Percentiles rank a stretch among this genome's conserved stretches.
These are phyloP conservation scores for Eulithis prunata DNA, from an alignment of 2,888 invertebrate species.

Conservation along the genomic window DNA sequence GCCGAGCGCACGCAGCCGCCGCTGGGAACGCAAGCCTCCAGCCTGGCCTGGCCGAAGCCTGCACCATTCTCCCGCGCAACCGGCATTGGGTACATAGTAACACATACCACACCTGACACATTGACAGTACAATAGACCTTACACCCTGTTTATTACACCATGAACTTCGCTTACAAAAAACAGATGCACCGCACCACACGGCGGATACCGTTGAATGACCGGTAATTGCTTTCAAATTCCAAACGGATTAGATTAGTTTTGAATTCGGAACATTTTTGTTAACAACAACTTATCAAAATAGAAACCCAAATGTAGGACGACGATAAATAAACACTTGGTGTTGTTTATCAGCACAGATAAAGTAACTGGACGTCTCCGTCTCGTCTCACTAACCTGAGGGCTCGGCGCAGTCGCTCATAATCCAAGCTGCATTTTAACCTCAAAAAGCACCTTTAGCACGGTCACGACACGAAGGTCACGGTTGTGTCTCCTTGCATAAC, in stretches of 20 bases:
- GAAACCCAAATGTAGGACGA: conserved; percentile 62
- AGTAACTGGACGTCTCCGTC: conserved; percentile 65
- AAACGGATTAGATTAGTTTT: conserved; percentile 34
- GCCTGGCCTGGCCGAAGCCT: conserved; percentile 35
- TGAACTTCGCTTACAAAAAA: conserved; percentile 31
- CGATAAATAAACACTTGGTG: conserved; percentile 67
- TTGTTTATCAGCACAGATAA: conserved; percentile 67
- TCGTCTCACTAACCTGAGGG: conserved; percentile 79
- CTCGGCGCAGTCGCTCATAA: conserved; percentile 80
- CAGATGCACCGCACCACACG: conserved; percentile 26
- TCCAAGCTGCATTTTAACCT: conserved; percentile 83
- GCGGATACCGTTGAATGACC: conserved; percentile 41
- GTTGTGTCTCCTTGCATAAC: conserved; percentile 79
- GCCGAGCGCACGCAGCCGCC: conserved; percentile 39
- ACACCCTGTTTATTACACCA: conserved; percentile 35
- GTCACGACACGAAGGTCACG: conserved; percentile 81
- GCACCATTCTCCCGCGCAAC: conserved; percentile 40
- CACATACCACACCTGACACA: not conserved
- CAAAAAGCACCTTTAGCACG: conserved; percentile 79
- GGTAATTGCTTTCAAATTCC: conserved; percentile 39
- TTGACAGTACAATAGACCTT: conserved; percentile 20
- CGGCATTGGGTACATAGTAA: conserved; percentile 9
- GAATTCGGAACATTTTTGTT: conserved; percentile 17
- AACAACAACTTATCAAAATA: conserved; percentile 28
- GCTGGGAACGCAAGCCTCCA: conserved; percentile 36